These are phyloP conservation scores for Potorous gilbertii DNA, from an alignment of 2,797 vertebrate genomes.

Conservation along the genomic window DNA sequence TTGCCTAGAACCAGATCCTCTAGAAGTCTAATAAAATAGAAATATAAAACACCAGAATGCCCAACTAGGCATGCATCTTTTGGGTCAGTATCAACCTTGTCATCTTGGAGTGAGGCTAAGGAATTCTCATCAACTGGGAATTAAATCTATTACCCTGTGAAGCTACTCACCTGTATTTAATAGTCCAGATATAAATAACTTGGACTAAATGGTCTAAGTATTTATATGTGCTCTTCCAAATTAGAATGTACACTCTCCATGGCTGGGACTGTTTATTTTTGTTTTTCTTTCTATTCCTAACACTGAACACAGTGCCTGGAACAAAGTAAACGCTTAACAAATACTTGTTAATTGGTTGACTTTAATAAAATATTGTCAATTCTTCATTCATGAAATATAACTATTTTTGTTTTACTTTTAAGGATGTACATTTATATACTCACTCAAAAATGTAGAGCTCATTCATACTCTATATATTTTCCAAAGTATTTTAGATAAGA, in stretches of 20 bases:
- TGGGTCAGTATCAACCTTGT: neutral
- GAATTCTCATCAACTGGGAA: neutral
- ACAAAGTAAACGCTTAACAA: neutral
- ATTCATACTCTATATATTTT: neutral
- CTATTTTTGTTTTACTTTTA: neutral
- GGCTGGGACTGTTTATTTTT: neutral
- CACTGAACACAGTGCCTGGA: neutral
- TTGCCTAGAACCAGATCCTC: neutral
- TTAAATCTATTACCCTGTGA: neutral
- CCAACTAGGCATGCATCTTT: neutral
- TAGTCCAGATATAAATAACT: neutral
- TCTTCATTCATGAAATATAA: neutral
- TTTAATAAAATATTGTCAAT: neutral
- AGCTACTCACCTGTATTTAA: neutral
- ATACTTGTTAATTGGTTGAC: neutral
- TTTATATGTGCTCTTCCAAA: neutral
- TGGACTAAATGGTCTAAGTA: neutral
- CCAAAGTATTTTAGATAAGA: neutral
- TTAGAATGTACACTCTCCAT: neutral
- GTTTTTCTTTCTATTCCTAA: neutral
- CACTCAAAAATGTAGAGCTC: neutral
- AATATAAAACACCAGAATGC: neutral
- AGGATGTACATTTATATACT: neutral
- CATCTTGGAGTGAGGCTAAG: neutral
- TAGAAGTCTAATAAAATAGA: neutral